Conservation (phyloP, 2,113 vertebrate species). For the Paradoxurus hermaphroditus region DNA sequence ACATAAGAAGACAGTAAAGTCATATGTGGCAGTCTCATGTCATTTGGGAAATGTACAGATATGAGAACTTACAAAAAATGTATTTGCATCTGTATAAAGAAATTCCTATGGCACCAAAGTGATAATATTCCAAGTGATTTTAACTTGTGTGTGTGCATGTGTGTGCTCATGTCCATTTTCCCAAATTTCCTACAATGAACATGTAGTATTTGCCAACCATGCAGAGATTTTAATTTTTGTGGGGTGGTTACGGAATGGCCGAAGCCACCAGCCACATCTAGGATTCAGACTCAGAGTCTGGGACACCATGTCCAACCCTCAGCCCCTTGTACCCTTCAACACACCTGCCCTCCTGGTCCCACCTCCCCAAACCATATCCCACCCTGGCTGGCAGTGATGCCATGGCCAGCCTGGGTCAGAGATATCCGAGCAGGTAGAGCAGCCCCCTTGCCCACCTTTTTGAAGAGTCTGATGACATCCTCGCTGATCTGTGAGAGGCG, state of each 20-base stretch:
- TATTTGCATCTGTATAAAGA: neutral
- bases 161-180: neutral
- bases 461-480: constrained; percentile 98
- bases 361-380: neutral
- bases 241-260: neutral
- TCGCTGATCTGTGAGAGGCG: constrained; percentile 97
- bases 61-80: neutral
- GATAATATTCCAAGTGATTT: neutral
- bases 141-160: neutral
- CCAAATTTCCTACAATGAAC: neutral
- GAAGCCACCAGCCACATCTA: neutral
- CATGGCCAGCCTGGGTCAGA: neutral
- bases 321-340: neutral
- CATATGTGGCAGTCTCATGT: neutral
- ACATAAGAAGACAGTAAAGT: neutral
- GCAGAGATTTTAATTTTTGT: neutral
- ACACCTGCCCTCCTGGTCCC: neutral
- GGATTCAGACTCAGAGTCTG: neutral
- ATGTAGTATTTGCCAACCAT: neutral
- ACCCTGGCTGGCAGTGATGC: neutral
- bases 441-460: constrained; percentile 88
- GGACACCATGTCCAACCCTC: neutral
- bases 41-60: neutral
- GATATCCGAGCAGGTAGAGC: neutral
- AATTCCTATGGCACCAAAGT: neutral